A percentile compares a stretch with the other conserved stretches of the same genome.
phyloP scores from a whole-genome alignment of 1,140 invertebrate species.

The Bombus difficillimus region DNA sequence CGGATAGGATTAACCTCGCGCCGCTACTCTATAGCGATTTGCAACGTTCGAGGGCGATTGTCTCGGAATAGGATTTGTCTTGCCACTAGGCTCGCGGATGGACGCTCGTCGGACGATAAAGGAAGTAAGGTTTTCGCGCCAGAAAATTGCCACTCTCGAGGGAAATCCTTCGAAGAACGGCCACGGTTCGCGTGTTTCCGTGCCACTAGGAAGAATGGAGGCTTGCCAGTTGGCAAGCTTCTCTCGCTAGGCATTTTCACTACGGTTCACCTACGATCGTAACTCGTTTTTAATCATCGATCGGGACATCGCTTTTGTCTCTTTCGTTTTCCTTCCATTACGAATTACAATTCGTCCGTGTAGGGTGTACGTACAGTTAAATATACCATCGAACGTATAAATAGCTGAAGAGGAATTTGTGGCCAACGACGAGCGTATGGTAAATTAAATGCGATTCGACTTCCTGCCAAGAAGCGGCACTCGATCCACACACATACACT shows the following conservation, averaged over 20 bases:
- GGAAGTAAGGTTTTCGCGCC: background rate
- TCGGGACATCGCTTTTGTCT: no score
- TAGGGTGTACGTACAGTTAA: background rate
- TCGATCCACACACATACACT: background rate
- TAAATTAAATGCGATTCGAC: constrained; percentile 53
- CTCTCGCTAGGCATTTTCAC: background rate
- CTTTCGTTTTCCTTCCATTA: no score
- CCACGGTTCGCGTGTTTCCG: background rate
- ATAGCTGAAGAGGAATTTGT: constrained; percentile 38
- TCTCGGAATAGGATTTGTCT: background rate
- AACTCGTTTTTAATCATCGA: background rate
- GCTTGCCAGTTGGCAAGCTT: constrained; percentile 34
- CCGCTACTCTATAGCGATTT: background rate
- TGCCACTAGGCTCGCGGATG: no score
- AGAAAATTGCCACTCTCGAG: constrained; percentile 7
- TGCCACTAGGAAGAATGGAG: constrained; percentile 2
- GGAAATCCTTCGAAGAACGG: background rate
- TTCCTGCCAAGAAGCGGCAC: constrained; percentile 42
- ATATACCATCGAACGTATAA: constrained; percentile 38
- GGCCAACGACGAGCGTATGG: constrained; percentile 38
- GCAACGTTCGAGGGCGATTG: background rate
- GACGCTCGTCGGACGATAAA: background rate
- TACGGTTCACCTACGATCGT: background rate
- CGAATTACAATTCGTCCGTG: no score
- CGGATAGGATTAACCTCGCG: background rate